A percentile compares a stretch with the other conserved stretches of the same genome.
Conservation (phyloP, 92 coral and sea anemone genomes). For the Palythoa grandiflora region DNA sequence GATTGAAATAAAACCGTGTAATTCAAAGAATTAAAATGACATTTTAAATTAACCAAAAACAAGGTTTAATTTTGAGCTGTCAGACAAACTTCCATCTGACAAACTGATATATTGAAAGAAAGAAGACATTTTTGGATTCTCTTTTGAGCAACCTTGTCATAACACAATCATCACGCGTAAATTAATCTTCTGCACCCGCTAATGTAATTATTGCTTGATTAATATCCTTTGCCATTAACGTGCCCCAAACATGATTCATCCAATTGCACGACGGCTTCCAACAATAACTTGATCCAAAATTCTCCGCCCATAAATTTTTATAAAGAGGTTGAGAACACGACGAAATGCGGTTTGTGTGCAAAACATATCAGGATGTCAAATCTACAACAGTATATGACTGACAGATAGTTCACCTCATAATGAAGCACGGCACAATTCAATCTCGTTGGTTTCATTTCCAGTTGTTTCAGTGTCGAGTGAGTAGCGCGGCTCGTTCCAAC, state of each 20-base stretch:
- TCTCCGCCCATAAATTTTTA: constrained; percentile 23
- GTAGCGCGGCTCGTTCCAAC: not conserved
- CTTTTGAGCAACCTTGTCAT: not conserved
- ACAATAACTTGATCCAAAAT: constrained; percentile 10
- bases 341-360: constrained; percentile 25
- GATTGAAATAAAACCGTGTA: no score
- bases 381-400: constrained; percentile 17
- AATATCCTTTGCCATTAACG: constrained; percentile 32
- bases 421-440: not conserved
- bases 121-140: not conserved
- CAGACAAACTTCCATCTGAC: not conserved
- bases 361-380: constrained; percentile 1
- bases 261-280: constrained; percentile 19
- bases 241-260: constrained; percentile 30
- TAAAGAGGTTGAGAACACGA: constrained; percentile 17
- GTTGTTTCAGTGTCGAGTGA: not conserved
- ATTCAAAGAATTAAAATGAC: no score
- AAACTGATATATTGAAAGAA: constrained; percentile 8
- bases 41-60: no score
- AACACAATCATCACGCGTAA: constrained; percentile 33
- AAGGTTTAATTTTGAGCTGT: no score
- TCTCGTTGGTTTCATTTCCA: not conserved
- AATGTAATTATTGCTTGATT: constrained; percentile 45
- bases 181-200: constrained; percentile 26
- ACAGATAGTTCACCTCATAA: not conserved